Evolutionary conservation across 1,140 invertebrate genomes (phyloP).

Genomic region (Zaprionus kolodkinae): DNA sequence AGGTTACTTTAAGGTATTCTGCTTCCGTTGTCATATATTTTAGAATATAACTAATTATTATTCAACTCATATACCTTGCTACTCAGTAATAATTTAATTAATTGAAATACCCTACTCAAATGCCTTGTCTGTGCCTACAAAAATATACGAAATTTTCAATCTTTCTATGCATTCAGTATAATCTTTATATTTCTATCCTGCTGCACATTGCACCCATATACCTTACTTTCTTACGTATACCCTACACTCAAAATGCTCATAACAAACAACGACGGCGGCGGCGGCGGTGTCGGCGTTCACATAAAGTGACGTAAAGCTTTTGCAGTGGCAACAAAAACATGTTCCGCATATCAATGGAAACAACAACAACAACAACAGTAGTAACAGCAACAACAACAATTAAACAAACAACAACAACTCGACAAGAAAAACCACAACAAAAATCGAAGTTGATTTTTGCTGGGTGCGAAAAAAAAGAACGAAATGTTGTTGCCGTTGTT

Average conservation of each 20-base stretch:
- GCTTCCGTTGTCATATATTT: neutral
- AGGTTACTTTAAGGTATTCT: neutral
- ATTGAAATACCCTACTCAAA: neutral
- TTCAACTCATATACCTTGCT: neutral
- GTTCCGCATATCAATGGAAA: conserved; percentile 78
- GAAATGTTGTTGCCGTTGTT: conserved; percentile 6
- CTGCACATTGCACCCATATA: neutral
- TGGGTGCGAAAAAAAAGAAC: conserved; percentile 30
- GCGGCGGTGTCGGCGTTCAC: conserved; percentile 21
- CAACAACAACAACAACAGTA: conserved; percentile 34
- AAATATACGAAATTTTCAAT: too few species aligned
- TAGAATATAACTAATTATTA: neutral
- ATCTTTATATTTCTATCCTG: too few species aligned
- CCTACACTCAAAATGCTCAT: conserved; percentile 51
- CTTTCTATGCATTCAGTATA: too few species aligned
- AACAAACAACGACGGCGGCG: conserved; percentile 43
- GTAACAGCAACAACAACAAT: conserved; percentile 17
- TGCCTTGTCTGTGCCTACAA: too few species aligned
- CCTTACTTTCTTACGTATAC: conserved; percentile 25
- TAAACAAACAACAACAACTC: neutral
- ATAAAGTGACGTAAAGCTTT: conserved; percentile 72
- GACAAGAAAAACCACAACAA: conserved; percentile 25
- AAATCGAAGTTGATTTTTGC: conserved; percentile 40
- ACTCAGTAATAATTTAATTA: neutral
- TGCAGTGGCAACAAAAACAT: conserved; percentile 71